Percentiles rank a stretch among this genome's conserved stretches.
phyloP scores from a whole-genome alignment of 2,888 invertebrate genomes.

The Cantharis rustica region DNA sequence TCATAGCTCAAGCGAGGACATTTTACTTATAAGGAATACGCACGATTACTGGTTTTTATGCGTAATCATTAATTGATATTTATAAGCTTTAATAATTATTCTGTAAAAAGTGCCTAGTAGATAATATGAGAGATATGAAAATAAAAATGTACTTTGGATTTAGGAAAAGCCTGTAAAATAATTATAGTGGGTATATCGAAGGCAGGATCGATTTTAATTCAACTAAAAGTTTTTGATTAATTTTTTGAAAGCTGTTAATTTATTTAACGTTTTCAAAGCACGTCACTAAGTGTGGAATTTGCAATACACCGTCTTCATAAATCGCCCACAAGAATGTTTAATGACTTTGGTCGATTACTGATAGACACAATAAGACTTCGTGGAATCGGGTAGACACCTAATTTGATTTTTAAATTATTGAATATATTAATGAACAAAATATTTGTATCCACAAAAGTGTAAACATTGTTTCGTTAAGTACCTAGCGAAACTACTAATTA shows the following conservation, averaged over 20 bases:
- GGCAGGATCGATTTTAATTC: not conserved
- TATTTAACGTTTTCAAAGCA: slow-evolving; percentile 29
- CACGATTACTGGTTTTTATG: slow-evolving; percentile 46
- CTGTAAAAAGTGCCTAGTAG: slow-evolving; percentile 17
- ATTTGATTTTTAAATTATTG: not conserved
- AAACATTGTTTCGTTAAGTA: not conserved
- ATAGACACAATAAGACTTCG: slow-evolving; percentile 29
- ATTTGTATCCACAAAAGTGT: not conserved
- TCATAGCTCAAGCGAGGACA: slow-evolving; percentile 46
- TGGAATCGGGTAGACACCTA: slow-evolving; percentile 14
- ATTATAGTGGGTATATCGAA: not conserved
- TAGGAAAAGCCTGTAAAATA: not conserved
- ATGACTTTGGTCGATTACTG: slow-evolving; percentile 33
- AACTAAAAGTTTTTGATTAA: not conserved
- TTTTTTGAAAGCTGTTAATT: slow-evolving; percentile 29
- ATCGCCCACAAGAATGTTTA: slow-evolving; percentile 37
- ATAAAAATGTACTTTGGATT: not conserved
- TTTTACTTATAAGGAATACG: slow-evolving; percentile 47
- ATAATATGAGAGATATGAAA: not conserved
- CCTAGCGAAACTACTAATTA: not conserved
- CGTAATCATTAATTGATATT: slow-evolving; percentile 30
- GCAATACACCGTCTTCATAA: slow-evolving; percentile 33
- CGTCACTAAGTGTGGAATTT: slow-evolving; percentile 32
- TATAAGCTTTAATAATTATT: slow-evolving; percentile 31
- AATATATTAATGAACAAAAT: not conserved